phyloP scores from a whole-genome alignment of 2,888 invertebrate species.

The Candidula unifasciata region DNA sequence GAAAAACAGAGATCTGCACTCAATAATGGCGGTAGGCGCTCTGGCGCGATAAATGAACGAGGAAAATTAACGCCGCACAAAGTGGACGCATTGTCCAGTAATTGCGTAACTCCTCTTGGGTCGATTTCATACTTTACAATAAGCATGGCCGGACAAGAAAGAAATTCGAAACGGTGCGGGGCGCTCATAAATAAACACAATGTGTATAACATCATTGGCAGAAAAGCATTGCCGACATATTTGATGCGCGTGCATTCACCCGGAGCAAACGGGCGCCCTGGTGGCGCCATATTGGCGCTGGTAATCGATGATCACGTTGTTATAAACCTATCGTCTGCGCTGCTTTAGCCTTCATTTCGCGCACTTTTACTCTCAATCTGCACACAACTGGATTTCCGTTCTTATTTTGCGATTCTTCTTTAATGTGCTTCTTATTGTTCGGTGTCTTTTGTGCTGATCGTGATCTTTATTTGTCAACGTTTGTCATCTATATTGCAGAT shows the following conservation, averaged over 20 bases:
- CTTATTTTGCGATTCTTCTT: background rate
- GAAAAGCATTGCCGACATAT: conserved; percentile 4
- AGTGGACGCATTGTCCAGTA: background rate
- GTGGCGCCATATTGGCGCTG: conserved; percentile 17
- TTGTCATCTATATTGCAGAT: background rate
- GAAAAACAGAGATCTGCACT: background rate
- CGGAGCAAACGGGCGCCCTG: conserved; percentile 21
- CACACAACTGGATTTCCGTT: background rate
- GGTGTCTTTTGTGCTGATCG: background rate
- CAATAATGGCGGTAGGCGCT: background rate
- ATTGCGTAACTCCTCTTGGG: conserved; percentile 7
- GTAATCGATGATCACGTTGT: conserved; percentile 24
- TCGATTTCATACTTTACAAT: background rate
- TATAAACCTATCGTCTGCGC: conserved; percentile 3
- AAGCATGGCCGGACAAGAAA: background rate
- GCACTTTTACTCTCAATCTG: background rate
- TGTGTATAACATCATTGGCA: conserved; percentile 18
- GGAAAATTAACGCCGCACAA: background rate
- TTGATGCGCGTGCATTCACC: conserved; percentile 19
- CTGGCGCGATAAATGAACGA: background rate
- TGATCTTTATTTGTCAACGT: background rate
- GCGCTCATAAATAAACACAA: conserved; percentile 30
- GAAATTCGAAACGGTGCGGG: background rate
- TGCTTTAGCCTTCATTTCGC: background rate
- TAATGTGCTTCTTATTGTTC: background rate